Conservation (phyloP, 2,888 invertebrate species). For the Orchestes rusci region DNA sequence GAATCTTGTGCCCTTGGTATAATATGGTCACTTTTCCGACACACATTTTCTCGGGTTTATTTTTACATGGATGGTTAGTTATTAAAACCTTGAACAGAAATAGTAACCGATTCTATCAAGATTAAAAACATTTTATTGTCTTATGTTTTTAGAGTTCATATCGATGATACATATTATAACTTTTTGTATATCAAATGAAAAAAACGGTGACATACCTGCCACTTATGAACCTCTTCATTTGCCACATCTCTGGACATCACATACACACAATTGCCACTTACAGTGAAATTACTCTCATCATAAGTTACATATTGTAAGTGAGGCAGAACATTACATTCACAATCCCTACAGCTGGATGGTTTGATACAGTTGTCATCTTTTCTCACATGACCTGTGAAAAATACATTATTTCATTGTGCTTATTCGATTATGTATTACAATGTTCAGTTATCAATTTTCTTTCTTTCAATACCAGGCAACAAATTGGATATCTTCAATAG, state of each 20-base stretch:
- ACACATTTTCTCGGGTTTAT: slow-evolving; percentile 52
- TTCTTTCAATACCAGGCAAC: neutral
- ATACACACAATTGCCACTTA: slow-evolving; percentile 81
- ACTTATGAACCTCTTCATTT: slow-evolving; percentile 46
- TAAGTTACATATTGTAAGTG: slow-evolving; percentile 77
- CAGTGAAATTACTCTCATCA: slow-evolving; percentile 71
- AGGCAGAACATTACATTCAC: slow-evolving; percentile 65
- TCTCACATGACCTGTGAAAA: slow-evolving; percentile 44
- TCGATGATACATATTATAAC: no score
- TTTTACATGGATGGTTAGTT: slow-evolving; percentile 63
- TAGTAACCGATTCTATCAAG: no score
- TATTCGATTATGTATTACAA: no score
- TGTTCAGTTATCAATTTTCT: no score
- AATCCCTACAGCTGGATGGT: slow-evolving; percentile 68
- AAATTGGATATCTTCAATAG: neutral
- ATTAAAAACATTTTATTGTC: no score
- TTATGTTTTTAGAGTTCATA: no score
- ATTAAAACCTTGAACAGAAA: slow-evolving; percentile 52
- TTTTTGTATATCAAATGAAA: no score
- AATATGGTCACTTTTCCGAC: slow-evolving; percentile 61
- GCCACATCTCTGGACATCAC: slow-evolving; percentile 62
- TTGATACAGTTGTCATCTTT: slow-evolving; percentile 62
- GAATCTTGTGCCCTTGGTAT: slow-evolving; percentile 55
- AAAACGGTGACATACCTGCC: slow-evolving; percentile 41
- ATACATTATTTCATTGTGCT: no score